Base-by-base conservation (phyloP, 2,797 vertebrate species). In the Enteromius radiatus region DNA sequence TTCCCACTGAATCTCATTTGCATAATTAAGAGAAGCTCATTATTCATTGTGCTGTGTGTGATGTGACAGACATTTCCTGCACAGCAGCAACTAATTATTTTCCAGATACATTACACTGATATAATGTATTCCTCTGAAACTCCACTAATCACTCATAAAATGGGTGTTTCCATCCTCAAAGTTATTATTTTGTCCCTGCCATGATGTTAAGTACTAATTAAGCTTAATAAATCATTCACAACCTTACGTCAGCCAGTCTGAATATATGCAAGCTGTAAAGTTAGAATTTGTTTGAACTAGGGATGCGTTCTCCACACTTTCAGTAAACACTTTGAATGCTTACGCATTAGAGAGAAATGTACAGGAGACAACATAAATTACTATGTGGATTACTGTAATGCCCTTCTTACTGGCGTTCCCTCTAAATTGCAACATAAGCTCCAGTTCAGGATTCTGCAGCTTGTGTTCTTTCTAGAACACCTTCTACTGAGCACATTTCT, bases 21-120 rank as follows among this genome's bases (percentile, higher is more conserved):
- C 87, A 91, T 93, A 92, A 92, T 92, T 91, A 92, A 86, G 59
- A 14, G 43, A 54, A 28, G 85, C 91, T 90, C 90, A 91, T 94
- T 92, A 94, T 92, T 92, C 89, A 93, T 90, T 88, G 88, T 77
- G 41, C 14, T 7, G 11, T 21, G 63, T 54, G 69, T 41, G 86
- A 91, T 87, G 88, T 89, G 88, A 93, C 87, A 89, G 82, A 86
- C 85, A 80, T 82, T 78, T 81, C 81, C 74, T 78, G 19, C 85
- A 81, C 84, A 85, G 86, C 61, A 80, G 87, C 84, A 84, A 89
- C 87, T 88, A 88, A 93, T 92, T 91, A 90, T 90, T 86, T 90
- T 84, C 83, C 79, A 88, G 87, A 91, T 86, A 88, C 84, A 88
- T 90, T 87, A 74, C 89, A 84, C 41, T 67, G 82, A 84, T 87